These are phyloP conservation scores for Propsilocerus akamusi DNA, from an alignment of 1,140 invertebrate genomes.

Conservation along the genomic window DNA sequence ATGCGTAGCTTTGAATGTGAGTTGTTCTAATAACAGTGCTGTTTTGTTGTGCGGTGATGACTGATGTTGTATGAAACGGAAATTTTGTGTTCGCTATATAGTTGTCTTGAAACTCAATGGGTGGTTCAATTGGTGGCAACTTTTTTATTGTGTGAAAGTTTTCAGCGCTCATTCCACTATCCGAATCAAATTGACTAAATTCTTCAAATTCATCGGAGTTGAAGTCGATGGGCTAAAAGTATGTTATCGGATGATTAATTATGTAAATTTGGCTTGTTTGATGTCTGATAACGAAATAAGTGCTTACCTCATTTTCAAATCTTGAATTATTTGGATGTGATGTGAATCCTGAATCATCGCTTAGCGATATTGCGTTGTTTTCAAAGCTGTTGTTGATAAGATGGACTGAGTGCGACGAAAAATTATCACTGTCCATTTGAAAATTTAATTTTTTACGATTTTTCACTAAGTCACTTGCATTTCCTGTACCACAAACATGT, in stretches of 20 bases:
- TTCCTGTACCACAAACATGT: too few relatives aligned
- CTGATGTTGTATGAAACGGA: neutral
- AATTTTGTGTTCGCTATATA: constrained; percentile 9
- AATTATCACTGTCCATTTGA: too few relatives aligned
- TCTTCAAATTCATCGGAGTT: constrained; percentile 24
- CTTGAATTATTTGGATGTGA: neutral
- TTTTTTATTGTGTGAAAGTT: constrained; percentile 63
- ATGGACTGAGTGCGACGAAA: too few relatives aligned
- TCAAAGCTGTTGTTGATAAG: neutral
- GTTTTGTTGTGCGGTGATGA: neutral
- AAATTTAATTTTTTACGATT: too few relatives aligned
- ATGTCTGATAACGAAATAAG: neutral
- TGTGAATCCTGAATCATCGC: neutral
- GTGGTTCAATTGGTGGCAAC: constrained; percentile 57
- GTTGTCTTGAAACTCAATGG: constrained; percentile 52
- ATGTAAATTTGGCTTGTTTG: neutral
- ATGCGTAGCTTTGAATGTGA: constrained; percentile 8
- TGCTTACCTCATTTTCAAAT: constrained; percentile 1
- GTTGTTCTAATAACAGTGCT: constrained; percentile 6
- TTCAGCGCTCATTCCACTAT: constrained; percentile 48
- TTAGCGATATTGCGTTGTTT: neutral
- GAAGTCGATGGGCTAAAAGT: neutral
- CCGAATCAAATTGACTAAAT: constrained; percentile 42
- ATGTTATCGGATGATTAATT: neutral
- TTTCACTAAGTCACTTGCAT: too few relatives aligned